Conservation (phyloP, 2,797 vertebrate species). For the Chrysolophus pictus region DNA sequence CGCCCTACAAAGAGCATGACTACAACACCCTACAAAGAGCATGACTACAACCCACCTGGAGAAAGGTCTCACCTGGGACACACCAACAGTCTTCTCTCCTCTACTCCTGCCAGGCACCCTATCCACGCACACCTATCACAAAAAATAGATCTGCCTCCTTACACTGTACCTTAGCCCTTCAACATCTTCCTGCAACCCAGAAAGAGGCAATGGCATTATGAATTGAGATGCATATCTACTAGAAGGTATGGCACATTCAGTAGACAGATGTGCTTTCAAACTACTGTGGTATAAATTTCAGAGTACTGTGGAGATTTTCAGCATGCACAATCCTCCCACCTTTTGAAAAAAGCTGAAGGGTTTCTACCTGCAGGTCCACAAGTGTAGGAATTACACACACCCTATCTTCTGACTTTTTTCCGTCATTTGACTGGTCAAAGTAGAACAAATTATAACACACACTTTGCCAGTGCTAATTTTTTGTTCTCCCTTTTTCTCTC, state of each 20-base stretch:
- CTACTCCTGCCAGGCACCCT: rapidly evolving
- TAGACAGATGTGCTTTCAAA: not conserved
- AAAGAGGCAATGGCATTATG: not conserved
- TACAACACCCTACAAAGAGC: too few relatives aligned
- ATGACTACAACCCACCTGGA: not conserved
- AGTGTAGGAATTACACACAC: not conserved
- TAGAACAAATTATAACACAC: not conserved
- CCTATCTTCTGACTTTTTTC: not conserved
- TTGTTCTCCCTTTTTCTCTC: not conserved
- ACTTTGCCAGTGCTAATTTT: not conserved
- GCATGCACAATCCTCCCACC: not conserved
- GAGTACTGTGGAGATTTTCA: not conserved
- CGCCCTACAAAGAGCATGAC: not conserved
- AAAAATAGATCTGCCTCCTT: not conserved
- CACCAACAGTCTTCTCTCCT: not conserved
- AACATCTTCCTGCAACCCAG: not conserved
- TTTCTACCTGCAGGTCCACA: not conserved
- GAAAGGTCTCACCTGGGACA: rapidly evolving
- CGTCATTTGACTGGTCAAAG: not conserved
- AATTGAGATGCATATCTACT: not conserved
- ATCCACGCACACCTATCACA: not conserved
- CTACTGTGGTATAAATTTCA: not conserved
- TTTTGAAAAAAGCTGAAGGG: not conserved
- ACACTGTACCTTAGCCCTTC: rapidly evolving
- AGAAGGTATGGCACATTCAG: not conserved